Conservation (phyloP, 1,140 invertebrate species). For the Asobara japonica region DNA sequence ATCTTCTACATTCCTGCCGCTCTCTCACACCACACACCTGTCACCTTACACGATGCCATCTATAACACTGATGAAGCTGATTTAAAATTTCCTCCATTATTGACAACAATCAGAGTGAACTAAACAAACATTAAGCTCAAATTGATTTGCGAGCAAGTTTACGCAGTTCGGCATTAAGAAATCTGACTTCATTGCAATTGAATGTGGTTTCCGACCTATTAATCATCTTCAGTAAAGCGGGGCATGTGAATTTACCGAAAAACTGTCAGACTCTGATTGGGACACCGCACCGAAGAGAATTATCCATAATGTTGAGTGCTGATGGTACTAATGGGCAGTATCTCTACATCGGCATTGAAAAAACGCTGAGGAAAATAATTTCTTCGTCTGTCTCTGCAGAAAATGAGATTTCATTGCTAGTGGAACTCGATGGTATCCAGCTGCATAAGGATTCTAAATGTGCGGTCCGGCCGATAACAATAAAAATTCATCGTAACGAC, state of each 20-base stretch:
- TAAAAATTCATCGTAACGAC: conserved; percentile 19
- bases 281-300: not conserved
- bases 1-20: too few relatives aligned
- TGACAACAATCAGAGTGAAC: too few relatives aligned
- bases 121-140: too few relatives aligned
- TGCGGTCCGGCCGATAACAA: conserved; percentile 15
- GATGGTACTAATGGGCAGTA: conserved; percentile 15
- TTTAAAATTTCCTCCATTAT: too few relatives aligned
- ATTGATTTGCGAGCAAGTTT: too few relatives aligned
- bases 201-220: not conserved
- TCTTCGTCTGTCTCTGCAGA: not conserved
- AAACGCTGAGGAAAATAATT: conserved; percentile 10
- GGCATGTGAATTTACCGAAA: not conserved
- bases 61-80: too few relatives aligned
- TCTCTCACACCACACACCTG: too few relatives aligned
- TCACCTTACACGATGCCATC: too few relatives aligned
- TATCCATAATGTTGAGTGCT: not conserved
- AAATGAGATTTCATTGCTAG: not conserved
- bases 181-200: not conserved
- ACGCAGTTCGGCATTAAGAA: not conserved
- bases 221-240: not conserved
- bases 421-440: conserved; percentile 17
- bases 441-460: not conserved
- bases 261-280: conserved; percentile 9
- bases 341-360: conserved; percentile 18